Percentiles rank a stretch among this genome's conserved stretches.
Evolutionary conservation across 2,888 invertebrate genomes (phyloP).

Genomic region (Acrobasis suavella): DNA sequence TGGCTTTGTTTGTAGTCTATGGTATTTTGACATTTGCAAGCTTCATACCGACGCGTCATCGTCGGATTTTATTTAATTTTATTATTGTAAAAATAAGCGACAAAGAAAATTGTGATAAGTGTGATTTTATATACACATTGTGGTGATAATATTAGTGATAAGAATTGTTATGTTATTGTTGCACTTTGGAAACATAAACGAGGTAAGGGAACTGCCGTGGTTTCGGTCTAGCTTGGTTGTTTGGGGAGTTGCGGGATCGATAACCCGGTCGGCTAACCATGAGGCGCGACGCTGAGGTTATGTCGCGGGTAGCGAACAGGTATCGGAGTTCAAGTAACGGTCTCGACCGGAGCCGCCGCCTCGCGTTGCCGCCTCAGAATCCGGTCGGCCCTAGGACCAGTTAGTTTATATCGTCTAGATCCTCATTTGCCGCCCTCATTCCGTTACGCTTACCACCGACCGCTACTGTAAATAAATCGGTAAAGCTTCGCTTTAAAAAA

Average conservation of each 20-base stretch:
- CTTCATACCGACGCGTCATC: conserved; percentile 76
- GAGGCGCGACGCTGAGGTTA: conserved; percentile 81
- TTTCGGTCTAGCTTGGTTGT: conserved; percentile 62
- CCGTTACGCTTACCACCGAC: conserved; percentile 72
- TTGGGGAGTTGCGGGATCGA: conserved; percentile 79
- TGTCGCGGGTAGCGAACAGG: conserved; percentile 74
- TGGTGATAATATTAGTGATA: conserved; percentile 79
- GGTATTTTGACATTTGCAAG: conserved; percentile 58
- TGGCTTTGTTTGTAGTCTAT: conserved; percentile 39
- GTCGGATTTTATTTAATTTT: conserved; percentile 77
- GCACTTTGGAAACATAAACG: conserved; percentile 69
- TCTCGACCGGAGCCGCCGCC: conserved; percentile 62
- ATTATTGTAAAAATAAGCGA: conserved; percentile 62
- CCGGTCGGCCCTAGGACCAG: conserved; percentile 74
- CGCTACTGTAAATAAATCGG: conserved; percentile 74
- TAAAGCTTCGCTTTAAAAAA: conserved; percentile 71
- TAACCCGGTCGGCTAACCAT: conserved; percentile 80
- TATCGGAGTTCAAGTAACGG: conserved; percentile 81
- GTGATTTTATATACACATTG: conserved; percentile 78
- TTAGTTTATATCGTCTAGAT: conserved; percentile 74
- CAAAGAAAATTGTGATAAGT: conserved; percentile 81
- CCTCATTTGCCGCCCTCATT: conserved; percentile 77
- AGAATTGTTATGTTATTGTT: conserved; percentile 79
- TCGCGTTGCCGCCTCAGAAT: conserved; percentile 73
- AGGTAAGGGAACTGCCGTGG: conserved; percentile 65